phyloP scores from a whole-genome alignment of 2,113 vertebrate genomes.

The Macroglossus sobrinus region DNA sequence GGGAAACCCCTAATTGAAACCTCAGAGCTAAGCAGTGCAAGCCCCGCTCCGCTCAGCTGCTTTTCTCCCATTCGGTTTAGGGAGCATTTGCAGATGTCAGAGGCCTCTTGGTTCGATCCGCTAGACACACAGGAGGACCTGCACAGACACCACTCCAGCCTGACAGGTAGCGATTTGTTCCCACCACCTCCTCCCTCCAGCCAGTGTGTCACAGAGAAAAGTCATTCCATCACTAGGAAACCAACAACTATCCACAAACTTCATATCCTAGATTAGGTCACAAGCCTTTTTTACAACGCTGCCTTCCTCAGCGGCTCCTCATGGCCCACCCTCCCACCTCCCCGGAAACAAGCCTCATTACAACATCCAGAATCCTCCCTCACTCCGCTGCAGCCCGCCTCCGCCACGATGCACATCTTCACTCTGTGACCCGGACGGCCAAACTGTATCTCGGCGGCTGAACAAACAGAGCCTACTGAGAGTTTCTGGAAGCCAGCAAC shows the following conservation, averaged over 20 bases:
- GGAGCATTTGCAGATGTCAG: background rate
- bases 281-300: conserved; percentile 32
- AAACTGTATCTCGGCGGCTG: conserved; percentile 46
- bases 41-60: background rate
- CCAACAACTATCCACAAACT: conserved; percentile 55
- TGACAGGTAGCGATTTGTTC: conserved; percentile 6
- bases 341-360: background rate
- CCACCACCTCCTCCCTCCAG: background rate
- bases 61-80: background rate
- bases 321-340: background rate
- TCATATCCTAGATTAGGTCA: conserved; percentile 24
- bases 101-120: background rate
- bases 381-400: background rate
- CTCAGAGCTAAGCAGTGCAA: background rate
- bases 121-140: background rate
- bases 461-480: conserved; percentile 32
- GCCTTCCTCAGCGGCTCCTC: background rate
- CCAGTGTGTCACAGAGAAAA: background rate
- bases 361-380: background rate
- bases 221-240: conserved; percentile 54
- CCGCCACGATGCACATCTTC: background rate
- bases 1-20: background rate
- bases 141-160: background rate
- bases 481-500: background rate
- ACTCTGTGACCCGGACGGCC: background rate